phyloP scores from a whole-genome alignment of 2,888 invertebrate genomes.

The Hesperia comma region DNA sequence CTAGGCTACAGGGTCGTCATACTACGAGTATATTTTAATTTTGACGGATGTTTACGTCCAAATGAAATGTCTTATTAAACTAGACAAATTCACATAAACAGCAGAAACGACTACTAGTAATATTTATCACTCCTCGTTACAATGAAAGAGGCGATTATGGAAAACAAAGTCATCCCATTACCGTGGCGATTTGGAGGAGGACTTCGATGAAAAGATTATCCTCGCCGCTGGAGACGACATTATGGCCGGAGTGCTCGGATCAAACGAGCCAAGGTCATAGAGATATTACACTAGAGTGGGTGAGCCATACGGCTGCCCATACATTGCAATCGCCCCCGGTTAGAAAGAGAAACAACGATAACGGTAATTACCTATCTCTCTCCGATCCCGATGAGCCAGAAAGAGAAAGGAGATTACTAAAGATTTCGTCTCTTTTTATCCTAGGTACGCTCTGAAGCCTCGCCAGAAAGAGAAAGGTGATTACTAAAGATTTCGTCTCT shows the following conservation, averaged over 20 bases:
- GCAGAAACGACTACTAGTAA: not conserved
- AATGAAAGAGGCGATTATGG: conserved; percentile 5
- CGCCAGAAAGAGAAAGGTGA: no score
- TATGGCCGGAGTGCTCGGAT: conserved; percentile 9
- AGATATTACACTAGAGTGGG: no score
- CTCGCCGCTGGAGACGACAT: conserved; percentile 7
- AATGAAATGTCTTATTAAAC: not conserved
- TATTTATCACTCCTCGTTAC: conserved; percentile 2
- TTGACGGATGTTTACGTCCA: not conserved
- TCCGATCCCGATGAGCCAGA: no score
- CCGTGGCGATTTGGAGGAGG: conserved; percentile 7
- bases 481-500: no score
- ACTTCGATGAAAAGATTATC: conserved; percentile 30
- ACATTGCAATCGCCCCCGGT: no score
- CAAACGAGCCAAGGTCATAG: conserved; percentile 14
- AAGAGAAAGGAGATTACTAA: no score
- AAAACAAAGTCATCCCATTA: conserved; percentile 9
- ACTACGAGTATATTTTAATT: not conserved
- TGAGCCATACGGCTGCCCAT: no score
- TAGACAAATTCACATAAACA: not conserved
- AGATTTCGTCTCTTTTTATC: no score
- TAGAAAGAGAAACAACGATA: no score
- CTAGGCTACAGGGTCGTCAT: no score
- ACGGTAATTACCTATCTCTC: no score
- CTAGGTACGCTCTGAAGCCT: no score